These are phyloP conservation scores for Phania funesta DNA, from an alignment of 2,888 invertebrate species.

Conservation along the genomic window DNA sequence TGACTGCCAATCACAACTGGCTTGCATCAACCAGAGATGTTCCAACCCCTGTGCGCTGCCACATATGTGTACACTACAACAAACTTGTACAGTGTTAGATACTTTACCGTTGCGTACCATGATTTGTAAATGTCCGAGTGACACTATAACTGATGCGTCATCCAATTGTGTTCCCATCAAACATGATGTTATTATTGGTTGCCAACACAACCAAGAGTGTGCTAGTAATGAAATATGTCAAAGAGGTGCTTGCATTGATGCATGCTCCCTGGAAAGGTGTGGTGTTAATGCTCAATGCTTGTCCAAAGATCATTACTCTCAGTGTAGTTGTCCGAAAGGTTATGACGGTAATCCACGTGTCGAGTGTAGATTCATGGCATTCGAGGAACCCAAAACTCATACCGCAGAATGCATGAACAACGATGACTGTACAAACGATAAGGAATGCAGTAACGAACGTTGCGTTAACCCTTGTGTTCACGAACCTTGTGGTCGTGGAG, in stretches of 20 bases:
- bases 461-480: slow-evolving; percentile 89
- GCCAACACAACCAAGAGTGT: slow-evolving; percentile 88
- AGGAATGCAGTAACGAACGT: slow-evolving; percentile 87
- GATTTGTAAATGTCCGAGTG: slow-evolving; percentile 92
- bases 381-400: slow-evolving; percentile 71
- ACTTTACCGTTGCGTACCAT: slow-evolving; percentile 90
- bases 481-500: slow-evolving; percentile 88
- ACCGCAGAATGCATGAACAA: slow-evolving; percentile 88
- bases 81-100: slow-evolving; percentile 89
- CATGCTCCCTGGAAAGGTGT: slow-evolving; percentile 88
- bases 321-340: slow-evolving; percentile 89
- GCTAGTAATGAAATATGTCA: slow-evolving; percentile 87
- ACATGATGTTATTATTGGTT: slow-evolving; percentile 83
- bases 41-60: slow-evolving; percentile 88
- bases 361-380: slow-evolving; percentile 84
- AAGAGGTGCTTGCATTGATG: slow-evolving; percentile 88
- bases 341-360: slow-evolving; percentile 89
- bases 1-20: slow-evolving; percentile 87
- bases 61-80: slow-evolving; percentile 88
- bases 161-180: slow-evolving; percentile 86
- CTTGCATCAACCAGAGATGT: slow-evolving; percentile 89
- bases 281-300: slow-evolving; percentile 92
- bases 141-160: slow-evolving; percentile 87
- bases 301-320: slow-evolving; percentile 87
- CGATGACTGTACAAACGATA: slow-evolving; percentile 88